Evolutionary conservation across 2,888 invertebrate genomes (phyloP).

Genomic region (Diplazon laetatorius): DNA sequence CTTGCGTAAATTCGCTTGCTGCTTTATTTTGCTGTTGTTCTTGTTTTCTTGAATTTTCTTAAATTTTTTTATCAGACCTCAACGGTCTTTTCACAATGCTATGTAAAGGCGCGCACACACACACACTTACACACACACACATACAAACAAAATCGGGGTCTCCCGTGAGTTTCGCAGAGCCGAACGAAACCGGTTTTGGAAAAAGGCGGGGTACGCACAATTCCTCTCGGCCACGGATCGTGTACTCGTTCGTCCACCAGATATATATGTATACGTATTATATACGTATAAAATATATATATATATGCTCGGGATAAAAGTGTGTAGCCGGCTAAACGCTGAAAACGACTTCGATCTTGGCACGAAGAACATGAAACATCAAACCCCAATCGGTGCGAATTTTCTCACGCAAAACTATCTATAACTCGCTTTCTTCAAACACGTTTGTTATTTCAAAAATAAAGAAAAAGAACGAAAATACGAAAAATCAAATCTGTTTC

Average conservation of each 20-base stretch:
- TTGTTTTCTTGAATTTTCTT: too few relatives aligned
- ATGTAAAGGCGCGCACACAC: constrained; percentile 72
- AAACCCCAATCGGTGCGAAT: too few relatives aligned
- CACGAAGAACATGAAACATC: constrained; percentile 39
- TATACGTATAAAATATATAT: too few relatives aligned
- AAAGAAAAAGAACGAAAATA: too few relatives aligned
- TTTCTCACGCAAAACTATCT: constrained; percentile 36
- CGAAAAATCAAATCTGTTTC: too few relatives aligned
- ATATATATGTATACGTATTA: too few relatives aligned
- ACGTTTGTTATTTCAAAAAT: too few relatives aligned
- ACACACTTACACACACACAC: too few relatives aligned
- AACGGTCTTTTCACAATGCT: constrained; percentile 73
- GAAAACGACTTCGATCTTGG: constrained; percentile 54
- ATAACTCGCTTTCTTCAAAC: background rate
- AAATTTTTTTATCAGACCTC: constrained; percentile 74
- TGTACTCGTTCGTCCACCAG: constrained; percentile 65
- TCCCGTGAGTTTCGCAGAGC: constrained; percentile 74
- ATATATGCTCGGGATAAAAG: too few relatives aligned
- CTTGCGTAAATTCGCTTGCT: constrained; percentile 44
- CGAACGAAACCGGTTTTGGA: constrained; percentile 81
- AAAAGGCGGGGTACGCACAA: constrained; percentile 68
- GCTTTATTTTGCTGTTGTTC: too few relatives aligned
- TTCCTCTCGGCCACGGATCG: constrained; percentile 69
- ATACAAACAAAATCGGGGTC: too few relatives aligned
- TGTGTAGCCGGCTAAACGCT: constrained; percentile 59